Evolutionary conservation across 1,140 invertebrate genomes (phyloP).

Genomic region (Planococcus citri): DNA sequence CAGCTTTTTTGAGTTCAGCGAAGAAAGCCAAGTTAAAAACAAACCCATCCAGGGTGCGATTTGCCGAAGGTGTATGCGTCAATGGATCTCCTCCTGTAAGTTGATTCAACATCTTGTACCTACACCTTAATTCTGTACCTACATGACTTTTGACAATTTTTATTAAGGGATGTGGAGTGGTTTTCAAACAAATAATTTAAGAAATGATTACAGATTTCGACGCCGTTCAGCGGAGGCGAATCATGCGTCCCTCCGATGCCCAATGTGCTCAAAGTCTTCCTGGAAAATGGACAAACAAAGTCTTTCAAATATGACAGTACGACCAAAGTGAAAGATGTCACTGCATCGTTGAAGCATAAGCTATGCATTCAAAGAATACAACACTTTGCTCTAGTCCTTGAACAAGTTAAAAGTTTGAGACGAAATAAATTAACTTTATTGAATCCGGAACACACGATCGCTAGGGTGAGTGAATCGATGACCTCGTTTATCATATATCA

Average conservation of each 20-base stretch:
- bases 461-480: slow-evolving; percentile 48
- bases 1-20: slow-evolving; percentile 69
- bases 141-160: no score
- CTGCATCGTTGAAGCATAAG: slow-evolving; percentile 72
- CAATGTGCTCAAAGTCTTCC: slow-evolving; percentile 82
- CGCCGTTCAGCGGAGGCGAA: slow-evolving; percentile 62
- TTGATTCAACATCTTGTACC: slow-evolving; percentile 25
- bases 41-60: slow-evolving; percentile 72
- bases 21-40: slow-evolving; percentile 68
- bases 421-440: slow-evolving; percentile 72
- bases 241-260: slow-evolving; percentile 76
- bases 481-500: neutral
- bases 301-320: slow-evolving; percentile 90
- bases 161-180: no score
- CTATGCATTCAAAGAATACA: slow-evolving; percentile 64
- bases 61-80: slow-evolving; percentile 75
- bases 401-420: slow-evolving; percentile 75
- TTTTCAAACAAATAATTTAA: neutral
- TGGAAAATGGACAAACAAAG: slow-evolving; percentile 90
- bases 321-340: slow-evolving; percentile 77
- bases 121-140: neutral
- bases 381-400: slow-evolving; percentile 76
- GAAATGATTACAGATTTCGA: slow-evolving; percentile 52
- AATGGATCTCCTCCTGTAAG: slow-evolving; percentile 66
- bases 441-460: slow-evolving; percentile 67